These are phyloP conservation scores for Conus ventricosus DNA, from an alignment of 1,140 invertebrate genomes.

Conservation along the genomic window DNA sequence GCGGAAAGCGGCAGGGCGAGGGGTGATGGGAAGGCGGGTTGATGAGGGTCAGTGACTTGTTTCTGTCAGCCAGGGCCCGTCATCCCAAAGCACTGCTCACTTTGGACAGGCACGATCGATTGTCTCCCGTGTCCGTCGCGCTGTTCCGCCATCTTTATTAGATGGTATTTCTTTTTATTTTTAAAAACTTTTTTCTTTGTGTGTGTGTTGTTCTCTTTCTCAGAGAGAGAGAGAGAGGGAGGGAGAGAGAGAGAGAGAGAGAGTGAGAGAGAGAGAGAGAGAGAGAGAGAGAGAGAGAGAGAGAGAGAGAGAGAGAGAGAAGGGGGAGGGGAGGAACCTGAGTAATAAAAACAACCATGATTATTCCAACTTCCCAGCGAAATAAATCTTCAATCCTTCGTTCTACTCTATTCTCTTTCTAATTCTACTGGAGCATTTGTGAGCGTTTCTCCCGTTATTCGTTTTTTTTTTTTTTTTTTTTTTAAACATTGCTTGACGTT, in stretches of 20 bases:
- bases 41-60: slow-evolving; percentile 9
- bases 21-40: neutral
- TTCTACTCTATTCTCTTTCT: too few relatives aligned
- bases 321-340: too few relatives aligned
- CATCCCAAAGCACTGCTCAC: neutral
- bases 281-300: neutral
- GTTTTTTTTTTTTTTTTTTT: too few relatives aligned
- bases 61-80: neutral
- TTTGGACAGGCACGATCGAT: neutral
- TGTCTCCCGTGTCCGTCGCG: neutral
- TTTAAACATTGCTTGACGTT: too few relatives aligned
- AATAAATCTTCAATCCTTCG: too few relatives aligned
- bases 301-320: neutral
- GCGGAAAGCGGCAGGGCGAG: neutral
- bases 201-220: neutral
- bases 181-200: neutral
- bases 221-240: neutral
- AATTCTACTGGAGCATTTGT: too few relatives aligned
- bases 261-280: neutral
- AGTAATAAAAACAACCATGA: too few relatives aligned
- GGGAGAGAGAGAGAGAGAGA: neutral
- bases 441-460: too few relatives aligned
- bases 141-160: neutral
- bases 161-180: neutral
- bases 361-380: too few relatives aligned